These are phyloP conservation scores for Clarias laeviceps DNA, from an alignment of 2,797 vertebrate genomes.

Conservation along the genomic window DNA sequence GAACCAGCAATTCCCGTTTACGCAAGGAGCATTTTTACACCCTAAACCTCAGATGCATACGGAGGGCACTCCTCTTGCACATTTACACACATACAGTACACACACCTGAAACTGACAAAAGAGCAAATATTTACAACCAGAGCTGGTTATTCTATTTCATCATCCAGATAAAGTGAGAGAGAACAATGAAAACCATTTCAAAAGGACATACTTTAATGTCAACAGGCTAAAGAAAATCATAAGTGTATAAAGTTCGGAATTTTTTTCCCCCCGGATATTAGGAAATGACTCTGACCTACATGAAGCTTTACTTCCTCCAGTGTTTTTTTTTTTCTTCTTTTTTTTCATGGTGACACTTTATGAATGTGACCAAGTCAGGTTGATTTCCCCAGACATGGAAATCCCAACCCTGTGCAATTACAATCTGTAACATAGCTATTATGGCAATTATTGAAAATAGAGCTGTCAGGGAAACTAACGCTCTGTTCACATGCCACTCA, in stretches of 20 bases:
- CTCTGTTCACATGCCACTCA: constrained; percentile 41
- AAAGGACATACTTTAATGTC: not conserved
- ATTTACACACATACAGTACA: not conserved
- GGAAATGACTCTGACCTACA: not conserved
- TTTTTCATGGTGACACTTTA: too few species aligned
- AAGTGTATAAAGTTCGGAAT: not conserved
- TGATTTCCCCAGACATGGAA: constrained; percentile 53
- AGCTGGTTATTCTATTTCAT: not conserved
- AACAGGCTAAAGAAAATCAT: not conserved
- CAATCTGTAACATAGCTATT: constrained; percentile 68
- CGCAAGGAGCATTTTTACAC: constrained; percentile 29
- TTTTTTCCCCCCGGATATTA: too few species aligned
- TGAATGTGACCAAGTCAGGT: constrained; percentile 17
- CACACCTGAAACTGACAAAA: constrained; percentile 26
- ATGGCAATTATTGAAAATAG: constrained; percentile 75
- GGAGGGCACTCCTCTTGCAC: constrained; percentile 26
- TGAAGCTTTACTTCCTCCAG: not conserved
- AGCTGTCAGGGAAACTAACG: constrained; percentile 63
- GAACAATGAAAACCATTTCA: not conserved
- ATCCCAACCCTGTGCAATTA: constrained; percentile 58
- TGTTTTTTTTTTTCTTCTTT: not conserved
- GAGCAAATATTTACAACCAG: constrained; percentile 18
- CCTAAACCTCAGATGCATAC: constrained; percentile 30
- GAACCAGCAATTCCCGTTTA: constrained; percentile 56
- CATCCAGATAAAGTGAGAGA: not conserved